Evolutionary conservation across 1,140 invertebrate genomes (phyloP).

Genomic region (Philopotamus ludificatus): DNA sequence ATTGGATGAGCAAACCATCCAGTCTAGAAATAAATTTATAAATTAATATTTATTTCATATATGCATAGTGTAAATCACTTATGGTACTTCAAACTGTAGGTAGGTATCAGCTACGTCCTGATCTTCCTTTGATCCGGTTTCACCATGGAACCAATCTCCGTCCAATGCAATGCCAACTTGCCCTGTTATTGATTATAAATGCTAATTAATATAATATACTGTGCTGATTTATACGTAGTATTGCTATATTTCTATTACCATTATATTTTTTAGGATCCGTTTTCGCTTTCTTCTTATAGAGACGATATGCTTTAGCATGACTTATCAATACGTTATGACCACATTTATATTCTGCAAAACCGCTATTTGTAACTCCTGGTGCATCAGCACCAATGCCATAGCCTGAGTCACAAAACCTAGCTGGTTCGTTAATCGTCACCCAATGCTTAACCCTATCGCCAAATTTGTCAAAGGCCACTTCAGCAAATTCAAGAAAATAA

Average conservation of each 20-base stretch:
- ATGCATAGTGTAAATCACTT: not conserved
- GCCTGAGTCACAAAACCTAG: slow-evolving; percentile 45
- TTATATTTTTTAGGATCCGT: slow-evolving; percentile 50
- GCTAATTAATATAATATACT: not conserved
- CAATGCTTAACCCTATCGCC: slow-evolving; percentile 45
- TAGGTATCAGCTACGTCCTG: slow-evolving; percentile 52
- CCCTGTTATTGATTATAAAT: slow-evolving; percentile 39
- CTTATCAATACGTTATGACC: slow-evolving; percentile 55
- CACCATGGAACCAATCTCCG: slow-evolving; percentile 54
- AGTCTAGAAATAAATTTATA: slow-evolving; percentile 43
- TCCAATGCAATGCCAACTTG: slow-evolving; percentile 55
- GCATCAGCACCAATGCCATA: slow-evolving; percentile 46
- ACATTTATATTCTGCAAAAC: slow-evolving; percentile 54
- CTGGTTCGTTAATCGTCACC: slow-evolving; percentile 56
- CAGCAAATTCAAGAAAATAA: slow-evolving; percentile 50
- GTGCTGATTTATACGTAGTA: too few relatives aligned
- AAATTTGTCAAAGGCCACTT: slow-evolving; percentile 45
- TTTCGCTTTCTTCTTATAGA: slow-evolving; percentile 61
- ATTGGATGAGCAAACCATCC: slow-evolving; percentile 45
- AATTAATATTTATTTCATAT: slow-evolving; percentile 47
- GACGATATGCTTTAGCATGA: slow-evolving; percentile 56
- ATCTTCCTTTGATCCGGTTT: slow-evolving; percentile 47
- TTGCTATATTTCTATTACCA: slow-evolving; percentile 35
- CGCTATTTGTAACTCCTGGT: slow-evolving; percentile 46
- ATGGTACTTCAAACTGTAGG: slow-evolving; percentile 56